Conservation (phyloP, 2,797 vertebrate genomes). For the Rhodeus uyekii region DNA sequence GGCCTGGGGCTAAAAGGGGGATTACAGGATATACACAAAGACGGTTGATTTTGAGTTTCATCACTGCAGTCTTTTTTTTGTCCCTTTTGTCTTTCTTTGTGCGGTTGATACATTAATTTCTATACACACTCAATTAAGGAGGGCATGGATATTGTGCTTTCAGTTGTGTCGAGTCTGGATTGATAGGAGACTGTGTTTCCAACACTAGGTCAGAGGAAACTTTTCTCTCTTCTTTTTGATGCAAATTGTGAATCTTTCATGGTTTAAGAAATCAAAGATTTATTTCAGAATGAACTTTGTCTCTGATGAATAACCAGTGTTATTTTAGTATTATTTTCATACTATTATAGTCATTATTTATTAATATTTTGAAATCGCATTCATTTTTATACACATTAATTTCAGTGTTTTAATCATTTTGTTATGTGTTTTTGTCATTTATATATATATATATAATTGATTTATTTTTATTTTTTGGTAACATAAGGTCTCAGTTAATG, state of each 20-base stretch:
- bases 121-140: slow-evolving; percentile 31
- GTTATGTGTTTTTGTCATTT: neutral
- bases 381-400: neutral
- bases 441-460: too few relatives aligned
- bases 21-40: slow-evolving; percentile 55
- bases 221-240: neutral
- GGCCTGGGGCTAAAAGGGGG: slow-evolving; percentile 51
- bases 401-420: too few relatives aligned
- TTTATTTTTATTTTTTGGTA: too few relatives aligned
- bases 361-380: neutral
- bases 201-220: neutral
- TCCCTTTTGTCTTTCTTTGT: slow-evolving; percentile 53
- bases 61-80: slow-evolving; percentile 41
- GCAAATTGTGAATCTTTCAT: neutral
- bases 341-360: neutral
- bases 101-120: slow-evolving; percentile 25
- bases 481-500: too few relatives aligned
- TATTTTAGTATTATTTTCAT: neutral
- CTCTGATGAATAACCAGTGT: neutral
- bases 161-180: neutral
- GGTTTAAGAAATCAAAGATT: neutral
- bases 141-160: slow-evolving; percentile 15
- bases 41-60: slow-evolving; percentile 50
- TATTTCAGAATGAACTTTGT: neutral
- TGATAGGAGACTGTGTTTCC: neutral